phyloP scores from a whole-genome alignment of 2,797 vertebrate genomes.

The Phalloptychus januarius region DNA sequence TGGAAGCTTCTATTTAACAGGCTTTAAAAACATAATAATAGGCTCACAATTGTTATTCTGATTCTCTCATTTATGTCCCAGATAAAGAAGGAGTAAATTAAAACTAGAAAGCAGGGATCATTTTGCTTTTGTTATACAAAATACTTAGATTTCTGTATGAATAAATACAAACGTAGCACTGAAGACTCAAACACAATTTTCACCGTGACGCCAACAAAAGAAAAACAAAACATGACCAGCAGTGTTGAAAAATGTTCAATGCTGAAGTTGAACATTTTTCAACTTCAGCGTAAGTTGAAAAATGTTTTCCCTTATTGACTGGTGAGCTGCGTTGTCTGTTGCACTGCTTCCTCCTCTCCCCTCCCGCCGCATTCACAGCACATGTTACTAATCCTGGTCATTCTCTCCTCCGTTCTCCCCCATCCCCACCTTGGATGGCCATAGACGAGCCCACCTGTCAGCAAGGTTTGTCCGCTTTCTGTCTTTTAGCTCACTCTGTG shows the following conservation, averaged over 20 bases:
- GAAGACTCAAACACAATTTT: not conserved
- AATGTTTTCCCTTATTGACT: slow-evolving; percentile 4
- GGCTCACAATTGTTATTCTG: not conserved
- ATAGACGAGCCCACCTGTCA: slow-evolving; percentile 83
- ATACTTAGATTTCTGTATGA: not conserved
- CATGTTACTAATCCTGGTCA: slow-evolving; percentile 75
- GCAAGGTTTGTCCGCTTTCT: slow-evolving; percentile 86
- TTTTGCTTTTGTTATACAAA: not conserved
- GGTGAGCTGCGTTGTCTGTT: slow-evolving; percentile 15
- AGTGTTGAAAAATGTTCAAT: not conserved
- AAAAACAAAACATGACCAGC: not conserved
- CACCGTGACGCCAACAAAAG: not conserved
- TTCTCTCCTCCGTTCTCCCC: slow-evolving; percentile 81
- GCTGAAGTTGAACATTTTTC: no score
- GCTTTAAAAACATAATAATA: not conserved
- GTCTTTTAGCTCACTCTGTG: slow-evolving; percentile 76
- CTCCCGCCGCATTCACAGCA: slow-evolving; percentile 45
- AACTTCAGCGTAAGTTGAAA: not conserved
- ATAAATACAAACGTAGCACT: not conserved
- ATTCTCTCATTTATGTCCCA: not conserved
- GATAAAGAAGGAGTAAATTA: not conserved
- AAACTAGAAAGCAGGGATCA: not conserved
- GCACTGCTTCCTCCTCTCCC: slow-evolving; percentile 14
- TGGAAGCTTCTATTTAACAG: not conserved
- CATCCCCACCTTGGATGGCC: slow-evolving; percentile 82